Conservation (phyloP, 2,888 invertebrate species). For the Aelia acuminata region DNA sequence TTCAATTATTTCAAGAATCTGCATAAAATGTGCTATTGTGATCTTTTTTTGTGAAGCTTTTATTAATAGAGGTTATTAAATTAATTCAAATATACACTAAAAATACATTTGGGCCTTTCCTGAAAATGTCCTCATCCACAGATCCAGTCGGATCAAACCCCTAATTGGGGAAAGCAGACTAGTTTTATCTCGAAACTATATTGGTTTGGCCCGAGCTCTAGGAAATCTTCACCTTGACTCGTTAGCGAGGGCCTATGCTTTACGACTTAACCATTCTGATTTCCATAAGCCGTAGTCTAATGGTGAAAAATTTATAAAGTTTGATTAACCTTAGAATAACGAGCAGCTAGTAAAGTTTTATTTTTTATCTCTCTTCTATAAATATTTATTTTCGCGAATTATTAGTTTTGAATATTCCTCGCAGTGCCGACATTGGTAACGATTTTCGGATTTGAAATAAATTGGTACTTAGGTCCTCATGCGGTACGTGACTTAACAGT, state of each 20-base stretch:
- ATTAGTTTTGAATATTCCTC: not conserved
- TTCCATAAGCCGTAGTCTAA: not conserved
- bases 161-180: constrained; percentile 13
- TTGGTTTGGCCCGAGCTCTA: not conserved
- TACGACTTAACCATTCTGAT: not conserved
- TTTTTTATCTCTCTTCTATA: not conserved
- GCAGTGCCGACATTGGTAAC: not conserved
- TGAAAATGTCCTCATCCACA: not conserved
- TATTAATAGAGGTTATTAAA: too few species aligned
- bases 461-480: not conserved
- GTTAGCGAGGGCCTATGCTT: not conserved
- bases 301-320: not conserved
- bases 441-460: constrained; percentile 32
- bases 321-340: not conserved
- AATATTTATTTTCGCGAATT: not conserved
- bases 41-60: too few species aligned
- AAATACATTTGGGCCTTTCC: not conserved
- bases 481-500: constrained; percentile 7
- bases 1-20: too few species aligned
- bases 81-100: not conserved
- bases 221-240: not conserved
- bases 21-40: too few species aligned
- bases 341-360: not conserved
- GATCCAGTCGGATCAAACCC: not conserved
- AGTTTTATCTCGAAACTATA: not conserved